These are phyloP conservation scores for Mantis religiosa DNA, from an alignment of 2,888 invertebrate species.

Conservation along the genomic window DNA sequence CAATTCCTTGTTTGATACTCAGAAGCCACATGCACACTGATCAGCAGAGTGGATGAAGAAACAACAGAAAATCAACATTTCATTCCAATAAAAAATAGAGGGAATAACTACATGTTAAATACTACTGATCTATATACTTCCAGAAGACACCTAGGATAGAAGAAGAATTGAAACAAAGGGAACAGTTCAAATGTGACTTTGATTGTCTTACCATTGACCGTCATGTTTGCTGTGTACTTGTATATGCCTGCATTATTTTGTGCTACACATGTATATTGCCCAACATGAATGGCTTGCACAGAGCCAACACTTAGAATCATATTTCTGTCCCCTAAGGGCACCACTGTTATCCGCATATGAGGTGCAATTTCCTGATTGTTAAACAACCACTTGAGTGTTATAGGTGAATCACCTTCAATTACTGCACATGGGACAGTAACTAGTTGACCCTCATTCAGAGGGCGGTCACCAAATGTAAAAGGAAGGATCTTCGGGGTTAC, in stretches of 20 bases:
- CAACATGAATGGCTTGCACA: conserved; percentile 65
- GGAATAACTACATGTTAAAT: not conserved
- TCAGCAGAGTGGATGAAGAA: not conserved
- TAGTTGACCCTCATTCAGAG: conserved; percentile 62
- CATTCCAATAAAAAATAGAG: not conserved
- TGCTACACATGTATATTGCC: conserved; percentile 71
- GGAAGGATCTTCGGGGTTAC: conserved; percentile 63
- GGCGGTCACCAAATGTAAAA: conserved; percentile 61
- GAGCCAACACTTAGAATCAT: conserved; percentile 66
- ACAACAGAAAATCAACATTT: not conserved
- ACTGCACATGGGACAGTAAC: conserved; percentile 54
- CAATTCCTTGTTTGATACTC: not conserved
- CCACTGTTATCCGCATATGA: conserved; percentile 40
- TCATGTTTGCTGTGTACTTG: conserved; percentile 21
- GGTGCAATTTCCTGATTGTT: conserved; percentile 52
- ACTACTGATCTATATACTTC: not conserved
- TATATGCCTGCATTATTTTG: conserved; percentile 62
- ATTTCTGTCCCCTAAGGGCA: conserved; percentile 48
- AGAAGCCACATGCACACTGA: not conserved
- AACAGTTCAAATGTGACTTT: not conserved
- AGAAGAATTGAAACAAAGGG: not conserved
- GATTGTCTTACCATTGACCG: conserved; percentile 25
- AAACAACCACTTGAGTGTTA: conserved; percentile 70
- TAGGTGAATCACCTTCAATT: conserved; percentile 66
- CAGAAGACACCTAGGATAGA: not conserved